These are phyloP conservation scores for Drosophila multiciliata DNA, from an alignment of 2,888 invertebrate species.

Conservation along the genomic window DNA sequence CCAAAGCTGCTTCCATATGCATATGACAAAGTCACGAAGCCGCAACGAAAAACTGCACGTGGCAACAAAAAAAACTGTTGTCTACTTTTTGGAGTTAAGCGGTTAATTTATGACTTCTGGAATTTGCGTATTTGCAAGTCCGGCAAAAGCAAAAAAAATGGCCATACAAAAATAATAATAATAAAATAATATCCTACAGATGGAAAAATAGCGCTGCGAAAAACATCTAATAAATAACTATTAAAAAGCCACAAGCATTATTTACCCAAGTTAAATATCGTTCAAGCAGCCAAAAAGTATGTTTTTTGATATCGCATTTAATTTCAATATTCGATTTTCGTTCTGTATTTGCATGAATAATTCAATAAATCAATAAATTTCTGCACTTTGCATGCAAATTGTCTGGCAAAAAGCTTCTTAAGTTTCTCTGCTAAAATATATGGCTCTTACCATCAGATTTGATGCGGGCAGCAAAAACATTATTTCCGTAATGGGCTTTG, in stretches of 20 bases:
- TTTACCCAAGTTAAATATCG: conserved; percentile 49
- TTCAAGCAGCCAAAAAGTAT: conserved; percentile 38
- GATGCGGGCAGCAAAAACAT: conserved; percentile 7
- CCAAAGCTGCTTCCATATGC: conserved; percentile 52
- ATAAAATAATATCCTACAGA: conserved; percentile 39
- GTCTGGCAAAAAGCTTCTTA: conserved; percentile 64
- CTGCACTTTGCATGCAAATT: conserved; percentile 51
- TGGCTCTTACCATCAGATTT: conserved; percentile 13
- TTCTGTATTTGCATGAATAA: conserved; percentile 49
- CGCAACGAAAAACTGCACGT: conserved; percentile 70
- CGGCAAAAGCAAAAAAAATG: conserved; percentile 11
- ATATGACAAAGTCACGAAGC: conserved; percentile 56
- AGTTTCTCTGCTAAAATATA: conserved; percentile 30
- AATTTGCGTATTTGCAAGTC: conserved; percentile 72
- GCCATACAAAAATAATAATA: conserved; percentile 22
- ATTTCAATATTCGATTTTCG: conserved; percentile 44
- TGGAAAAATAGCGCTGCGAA: conserved; percentile 19
- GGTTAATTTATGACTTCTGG: conserved; percentile 72
- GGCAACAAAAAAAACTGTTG: conserved; percentile 65
- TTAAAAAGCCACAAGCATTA: conserved; percentile 66
- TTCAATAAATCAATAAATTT: conserved; percentile 42
- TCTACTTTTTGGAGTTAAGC: conserved; percentile 74
- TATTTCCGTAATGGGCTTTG: background rate
- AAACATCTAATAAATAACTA: conserved; percentile 63
- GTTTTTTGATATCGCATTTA: conserved; percentile 53